Evolutionary conservation across 1,140 invertebrate genomes (phyloP), one percentile per base, ranked within the genome.

Genomic region (Caenorhabditis remanei): DNA sequence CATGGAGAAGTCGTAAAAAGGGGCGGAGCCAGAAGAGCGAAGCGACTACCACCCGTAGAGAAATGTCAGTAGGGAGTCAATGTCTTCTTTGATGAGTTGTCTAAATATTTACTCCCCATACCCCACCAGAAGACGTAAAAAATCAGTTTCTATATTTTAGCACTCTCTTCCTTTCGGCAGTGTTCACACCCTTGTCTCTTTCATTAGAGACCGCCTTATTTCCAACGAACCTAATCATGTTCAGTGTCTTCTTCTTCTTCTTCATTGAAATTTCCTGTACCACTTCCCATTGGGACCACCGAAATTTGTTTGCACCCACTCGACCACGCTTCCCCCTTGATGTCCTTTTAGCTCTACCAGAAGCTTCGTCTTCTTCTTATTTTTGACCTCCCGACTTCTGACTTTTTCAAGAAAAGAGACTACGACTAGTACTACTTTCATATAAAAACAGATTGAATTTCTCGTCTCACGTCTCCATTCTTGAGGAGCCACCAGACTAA

Each of bases 261-360:
- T 79, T 79, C 71, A 79, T 79, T 79, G 71, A 50, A 79, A 43
- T 79, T 79, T 79, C 71, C 71, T 79, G 71, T 79, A 79, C 71
- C 71, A 48, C 43, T 50, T 79, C 21, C 71, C 40, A 79, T 50
- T 79, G 43, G 71, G n/a, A 41, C 40, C 13, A 67, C 46, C 24
- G n/a, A 79, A 79, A 79, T 79, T 79, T 79, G 71, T 79, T 79
- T 79, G 71, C 46, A 79, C 71, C 71, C 71, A 79, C 71, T 79
- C 65, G 65, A 71, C 46, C 43, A 41, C 9, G 71, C 71, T 50
- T 79, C 46, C 71, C 65, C n/a, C 19, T 13, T 13, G 7, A 14
- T 53, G 43, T 48, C 71, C 71, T 53, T 75, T 75, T 48, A 75
- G 67, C 24, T 41, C 63, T 40, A 41, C 63, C 63, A 67, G 24